Evolutionary conservation across 2,888 invertebrate genomes (phyloP).

Genomic region (Drosophila setosimentum): DNA sequence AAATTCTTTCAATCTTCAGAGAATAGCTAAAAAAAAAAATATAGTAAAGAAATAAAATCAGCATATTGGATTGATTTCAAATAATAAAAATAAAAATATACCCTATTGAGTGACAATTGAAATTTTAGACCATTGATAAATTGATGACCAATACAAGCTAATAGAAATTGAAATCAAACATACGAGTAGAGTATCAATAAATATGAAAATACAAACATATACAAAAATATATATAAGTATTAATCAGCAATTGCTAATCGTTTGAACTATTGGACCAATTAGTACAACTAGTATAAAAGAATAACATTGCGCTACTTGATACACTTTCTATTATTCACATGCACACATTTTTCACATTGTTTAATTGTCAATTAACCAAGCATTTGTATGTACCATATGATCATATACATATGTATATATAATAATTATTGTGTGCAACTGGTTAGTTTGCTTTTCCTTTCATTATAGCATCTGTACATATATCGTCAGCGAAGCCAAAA

Average conservation of each 20-base stretch:
- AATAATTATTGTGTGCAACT: slow-evolving; percentile 43
- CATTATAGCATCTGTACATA: slow-evolving; percentile 12
- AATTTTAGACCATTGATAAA: too few relatives aligned
- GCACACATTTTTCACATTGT: slow-evolving; percentile 27
- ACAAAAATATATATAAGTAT: background rate
- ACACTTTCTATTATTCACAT: slow-evolving; percentile 29
- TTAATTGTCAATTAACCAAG: slow-evolving; percentile 34
- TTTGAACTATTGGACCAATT: background rate
- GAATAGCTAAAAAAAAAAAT: slow-evolving; percentile 45
- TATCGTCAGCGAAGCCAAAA: slow-evolving; percentile 15
- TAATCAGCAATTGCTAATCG: slow-evolving; percentile 12
- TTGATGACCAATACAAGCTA: background rate
- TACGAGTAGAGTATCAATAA: slow-evolving; percentile 5
- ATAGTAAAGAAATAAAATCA: background rate
- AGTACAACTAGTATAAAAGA: background rate
- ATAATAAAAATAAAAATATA: slow-evolving; percentile 1
- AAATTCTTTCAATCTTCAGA: slow-evolving; percentile 48
- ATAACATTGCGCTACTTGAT: slow-evolving; percentile 26
- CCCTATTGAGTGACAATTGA: too few relatives aligned
- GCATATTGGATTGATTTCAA: background rate
- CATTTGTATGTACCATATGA: slow-evolving; percentile 38
- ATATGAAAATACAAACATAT: background rate
- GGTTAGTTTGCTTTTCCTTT: slow-evolving; percentile 26
- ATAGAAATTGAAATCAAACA: slow-evolving; percentile 4
- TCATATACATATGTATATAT: slow-evolving; percentile 23